phyloP scores from a whole-genome alignment of 1,140 invertebrate species.

The Melanaphis sacchari region DNA sequence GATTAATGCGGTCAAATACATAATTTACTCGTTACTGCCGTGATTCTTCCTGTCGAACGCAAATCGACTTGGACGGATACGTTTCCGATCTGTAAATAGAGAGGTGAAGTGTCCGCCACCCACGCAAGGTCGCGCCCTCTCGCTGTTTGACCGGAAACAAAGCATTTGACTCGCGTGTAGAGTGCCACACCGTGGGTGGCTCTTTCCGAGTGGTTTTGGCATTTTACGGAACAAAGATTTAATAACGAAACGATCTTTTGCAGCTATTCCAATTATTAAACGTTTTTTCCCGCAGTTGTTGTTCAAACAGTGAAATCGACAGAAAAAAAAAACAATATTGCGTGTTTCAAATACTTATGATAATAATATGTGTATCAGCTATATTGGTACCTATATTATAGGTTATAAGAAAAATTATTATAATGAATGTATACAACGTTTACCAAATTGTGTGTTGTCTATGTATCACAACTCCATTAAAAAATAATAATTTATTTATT shows the following conservation, averaged over 20 bases:
- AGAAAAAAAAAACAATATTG: not conserved
- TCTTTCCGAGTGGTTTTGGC: not conserved
- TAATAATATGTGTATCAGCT: too few relatives aligned
- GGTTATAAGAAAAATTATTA: not conserved
- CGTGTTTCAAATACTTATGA: too few relatives aligned
- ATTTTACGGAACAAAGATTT: not conserved
- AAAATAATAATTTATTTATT: too few relatives aligned
- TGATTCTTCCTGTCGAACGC: not conserved
- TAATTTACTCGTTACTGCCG: too few relatives aligned
- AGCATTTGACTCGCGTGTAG: not conserved
- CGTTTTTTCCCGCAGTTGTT: not conserved
- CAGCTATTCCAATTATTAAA: not conserved
- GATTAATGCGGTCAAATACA: not conserved
- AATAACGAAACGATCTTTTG: not conserved
- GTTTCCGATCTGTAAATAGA: not conserved
- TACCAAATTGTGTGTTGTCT: too few relatives aligned
- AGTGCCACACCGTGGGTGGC: not conserved
- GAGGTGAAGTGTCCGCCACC: not conserved
- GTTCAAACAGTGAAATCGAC: not conserved
- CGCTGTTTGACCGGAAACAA: slow-evolving; percentile 6
- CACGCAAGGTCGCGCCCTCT: slow-evolving; percentile 35
- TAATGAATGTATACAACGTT: not conserved
- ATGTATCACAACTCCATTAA: too few relatives aligned
- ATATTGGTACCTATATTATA: too few relatives aligned
- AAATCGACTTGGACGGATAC: not conserved